Base-by-base conservation (phyloP, 35 echinoderm and acorn worm genomes). In the Acanthaster planci region DNA sequence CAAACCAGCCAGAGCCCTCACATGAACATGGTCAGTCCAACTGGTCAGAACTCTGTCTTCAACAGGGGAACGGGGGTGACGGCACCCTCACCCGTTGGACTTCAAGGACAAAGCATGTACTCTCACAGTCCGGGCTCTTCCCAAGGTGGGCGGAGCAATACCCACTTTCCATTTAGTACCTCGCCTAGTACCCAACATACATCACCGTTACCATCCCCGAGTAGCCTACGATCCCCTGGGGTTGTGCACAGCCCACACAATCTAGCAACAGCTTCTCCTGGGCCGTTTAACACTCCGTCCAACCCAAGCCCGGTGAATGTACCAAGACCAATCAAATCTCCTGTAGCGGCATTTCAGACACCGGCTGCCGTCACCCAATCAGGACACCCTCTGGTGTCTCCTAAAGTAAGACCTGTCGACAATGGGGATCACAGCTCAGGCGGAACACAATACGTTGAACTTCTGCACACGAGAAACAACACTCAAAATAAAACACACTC, bases 21-120 rank as follows among this genome's bases (percentile, higher is more conserved):
- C 26, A 91, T 91, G 89, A 84, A 83, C 22, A 79, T 95, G 60
- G 88, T 82, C 22, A 95, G 93, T 57, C 89, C 93, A 21, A 95
- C 90, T 37, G 93, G 93, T 1, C 93, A 95, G 26, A 51, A 77
- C 47, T 55, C 77, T 84, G 40, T 59, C 77, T 44, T 91, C 89
- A 79, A 87, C 79, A 50, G 83, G 84, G 78, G 83, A 84, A 37
- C 83, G 78, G 40, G 40, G 56, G 81, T 83, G 29, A 59, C 81
- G 23, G 30, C 52, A 35, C 81, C 81, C 53, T 83, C 81, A 37
- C 81, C 81, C 36, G 81, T 83, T 83, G 64, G 64, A 72, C 89
- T 93, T 86, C 87, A 87, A 64, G 89, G 93, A 35, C 72, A 58
- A 36, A 81, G 84, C 37, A 84, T 87, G 85, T 95, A 91, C 40